Conservation (phyloP, 2,888 invertebrate species). For the Sphinx pinastri region DNA sequence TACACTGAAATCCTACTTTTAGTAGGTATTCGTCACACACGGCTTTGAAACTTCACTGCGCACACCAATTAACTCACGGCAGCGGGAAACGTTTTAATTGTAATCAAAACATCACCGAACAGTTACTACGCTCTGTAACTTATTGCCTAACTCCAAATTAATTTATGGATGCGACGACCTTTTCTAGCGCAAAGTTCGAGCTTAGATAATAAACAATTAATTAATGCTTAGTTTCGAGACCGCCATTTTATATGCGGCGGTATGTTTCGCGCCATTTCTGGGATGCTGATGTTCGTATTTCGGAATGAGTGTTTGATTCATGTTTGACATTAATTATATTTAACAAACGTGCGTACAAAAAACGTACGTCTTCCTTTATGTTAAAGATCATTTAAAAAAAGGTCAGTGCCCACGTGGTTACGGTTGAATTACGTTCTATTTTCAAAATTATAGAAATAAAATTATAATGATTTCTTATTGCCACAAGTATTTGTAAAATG, state of each 20-base stretch:
- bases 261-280: constrained; percentile 13
- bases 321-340: not conserved
- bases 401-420: no score
- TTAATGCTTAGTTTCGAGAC: constrained; percentile 24
- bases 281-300: not conserved
- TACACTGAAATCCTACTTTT: not conserved
- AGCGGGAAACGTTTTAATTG: constrained; percentile 50
- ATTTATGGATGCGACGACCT: constrained; percentile 39
- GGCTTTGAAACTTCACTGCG: constrained; percentile 40
- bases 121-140: constrained; percentile 41
- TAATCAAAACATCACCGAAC: constrained; percentile 53
- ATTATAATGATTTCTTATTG: not conserved
- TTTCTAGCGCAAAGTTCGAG: constrained; percentile 26
- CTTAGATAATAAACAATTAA: constrained; percentile 26
- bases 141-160: constrained; percentile 40
- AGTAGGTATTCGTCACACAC: constrained; percentile 19
- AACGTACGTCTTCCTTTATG: no score
- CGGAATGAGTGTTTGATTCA: not conserved
- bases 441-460: not conserved
- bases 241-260: constrained; percentile 14
- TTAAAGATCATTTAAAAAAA: no score
- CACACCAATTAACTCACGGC: constrained; percentile 44
- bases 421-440: no score
- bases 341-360: no score
- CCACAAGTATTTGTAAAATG: no score